phyloP scores from a whole-genome alignment of 2,888 invertebrate species.

The Plemyria rubiginata region DNA sequence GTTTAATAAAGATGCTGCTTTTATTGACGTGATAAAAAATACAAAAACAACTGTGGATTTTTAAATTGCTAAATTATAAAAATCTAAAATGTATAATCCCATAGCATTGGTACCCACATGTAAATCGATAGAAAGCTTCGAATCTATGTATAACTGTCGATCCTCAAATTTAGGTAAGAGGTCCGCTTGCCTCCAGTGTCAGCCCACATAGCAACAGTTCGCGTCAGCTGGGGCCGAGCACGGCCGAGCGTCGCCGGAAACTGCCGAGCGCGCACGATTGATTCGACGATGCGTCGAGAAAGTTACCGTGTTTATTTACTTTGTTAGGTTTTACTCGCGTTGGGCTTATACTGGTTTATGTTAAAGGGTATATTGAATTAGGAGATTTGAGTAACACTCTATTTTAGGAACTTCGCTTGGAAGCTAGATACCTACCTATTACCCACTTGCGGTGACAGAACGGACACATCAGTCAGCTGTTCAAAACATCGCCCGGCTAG shows the following conservation, averaged over 20 bases:
- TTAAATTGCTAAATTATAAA: neutral
- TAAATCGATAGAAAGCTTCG: neutral
- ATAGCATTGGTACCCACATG: neutral
- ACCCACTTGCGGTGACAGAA: neutral
- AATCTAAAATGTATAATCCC: neutral
- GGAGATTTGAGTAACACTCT: constrained; percentile 14
- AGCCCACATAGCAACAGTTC: constrained; percentile 81
- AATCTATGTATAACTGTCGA: neutral
- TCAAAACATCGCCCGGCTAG: neutral
- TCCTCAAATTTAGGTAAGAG: neutral
- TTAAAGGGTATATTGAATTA: constrained; percentile 18
- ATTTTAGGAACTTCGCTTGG: neutral
- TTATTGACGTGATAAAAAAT: neutral
- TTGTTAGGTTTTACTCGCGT: constrained; percentile 36
- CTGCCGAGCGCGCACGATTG: constrained; percentile 61
- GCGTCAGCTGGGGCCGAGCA: constrained; percentile 72
- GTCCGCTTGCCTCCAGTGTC: constrained; percentile 59
- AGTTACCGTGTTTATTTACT: constrained; percentile 51
- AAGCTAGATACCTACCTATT: neutral
- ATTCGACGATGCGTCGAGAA: constrained; percentile 59
- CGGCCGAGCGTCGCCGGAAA: constrained; percentile 53
- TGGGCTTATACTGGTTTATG: constrained; percentile 18
- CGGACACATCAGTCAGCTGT: neutral
- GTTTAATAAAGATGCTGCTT: neutral
- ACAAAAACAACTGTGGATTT: neutral